Percentiles rank a stretch among this genome's conserved stretches.
Conservation (phyloP, 2,113 vertebrate species). For the Junco hyemalis region DNA sequence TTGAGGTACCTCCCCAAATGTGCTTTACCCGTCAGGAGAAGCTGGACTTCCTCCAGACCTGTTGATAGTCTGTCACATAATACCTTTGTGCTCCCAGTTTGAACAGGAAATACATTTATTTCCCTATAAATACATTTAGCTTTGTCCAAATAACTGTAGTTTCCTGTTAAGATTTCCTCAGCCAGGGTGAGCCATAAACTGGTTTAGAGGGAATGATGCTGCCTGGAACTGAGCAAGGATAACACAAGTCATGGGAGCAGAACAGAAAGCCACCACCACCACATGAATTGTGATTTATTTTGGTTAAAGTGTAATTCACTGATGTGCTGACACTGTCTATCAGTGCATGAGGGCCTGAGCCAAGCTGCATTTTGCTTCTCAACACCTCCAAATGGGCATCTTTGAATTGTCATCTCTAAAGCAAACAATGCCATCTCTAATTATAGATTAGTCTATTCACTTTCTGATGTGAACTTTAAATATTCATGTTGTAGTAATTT, state of each 20-base stretch:
- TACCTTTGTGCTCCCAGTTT: not conserved
- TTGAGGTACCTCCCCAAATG: not conserved
- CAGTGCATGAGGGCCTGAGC: not conserved
- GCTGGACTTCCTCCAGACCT: not conserved
- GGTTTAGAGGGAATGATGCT: conserved; percentile 5
- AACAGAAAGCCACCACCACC: not conserved
- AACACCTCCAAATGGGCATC: not conserved
- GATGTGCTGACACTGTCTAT: not conserved
- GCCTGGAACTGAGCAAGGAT: not conserved
- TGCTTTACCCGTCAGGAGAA: not conserved
- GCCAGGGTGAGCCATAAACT: not conserved
- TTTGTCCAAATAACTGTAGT: conserved; percentile 6
- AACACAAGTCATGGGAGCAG: not conserved
- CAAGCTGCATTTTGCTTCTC: not conserved
- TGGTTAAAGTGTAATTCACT: not conserved
- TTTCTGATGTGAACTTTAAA: not conserved
- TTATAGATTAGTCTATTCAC: not conserved
- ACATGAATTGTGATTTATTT: conserved; percentile 3
- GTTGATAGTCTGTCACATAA: not conserved
- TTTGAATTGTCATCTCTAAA: conserved; percentile 20
- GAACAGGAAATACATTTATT: conserved; percentile 40
- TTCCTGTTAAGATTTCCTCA: conserved; percentile 21
- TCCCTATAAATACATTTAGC: not conserved
- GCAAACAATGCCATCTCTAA: not conserved
- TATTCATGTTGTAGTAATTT: not conserved